Evolutionary conservation across 2,113 vertebrate species (phyloP).

Genomic region (Promerops cafer): DNA sequence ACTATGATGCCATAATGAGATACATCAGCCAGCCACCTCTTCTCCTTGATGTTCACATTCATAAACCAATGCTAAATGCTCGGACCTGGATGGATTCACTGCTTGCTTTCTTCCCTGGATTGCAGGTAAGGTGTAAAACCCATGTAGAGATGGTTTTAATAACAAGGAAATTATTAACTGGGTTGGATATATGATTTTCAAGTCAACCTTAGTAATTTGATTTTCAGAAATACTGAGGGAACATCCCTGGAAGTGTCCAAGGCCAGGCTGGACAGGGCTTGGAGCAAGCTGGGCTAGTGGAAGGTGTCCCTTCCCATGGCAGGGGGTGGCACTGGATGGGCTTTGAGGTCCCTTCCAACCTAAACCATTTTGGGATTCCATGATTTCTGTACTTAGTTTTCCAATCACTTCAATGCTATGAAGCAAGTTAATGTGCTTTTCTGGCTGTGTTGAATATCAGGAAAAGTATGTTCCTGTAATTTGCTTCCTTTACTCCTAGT

Average conservation of each 20-base stretch:
- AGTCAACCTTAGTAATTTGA: neutral
- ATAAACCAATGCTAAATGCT: constrained; percentile 96
- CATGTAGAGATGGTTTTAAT: neutral
- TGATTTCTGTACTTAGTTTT: neutral
- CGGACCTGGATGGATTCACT: constrained; percentile 98
- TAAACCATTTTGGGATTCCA: neutral
- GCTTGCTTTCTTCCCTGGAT: constrained; percentile 95
- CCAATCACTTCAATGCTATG: neutral
- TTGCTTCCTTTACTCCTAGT: neutral
- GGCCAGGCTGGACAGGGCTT: fast-evolving
- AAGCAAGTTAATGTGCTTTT: neutral
- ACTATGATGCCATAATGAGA: constrained; percentile 98
- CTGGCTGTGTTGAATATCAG: neutral
- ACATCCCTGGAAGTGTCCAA: neutral
- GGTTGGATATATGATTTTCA: neutral
- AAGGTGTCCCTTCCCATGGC: neutral
- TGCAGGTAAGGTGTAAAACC: constrained; percentile 80
- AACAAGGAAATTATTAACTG: neutral
- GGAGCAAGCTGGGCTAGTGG: fast-evolving
- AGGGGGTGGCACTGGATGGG: neutral
- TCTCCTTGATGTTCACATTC: constrained; percentile 95
- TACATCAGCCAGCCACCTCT: constrained; percentile 98
- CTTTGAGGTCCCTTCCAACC: neutral
- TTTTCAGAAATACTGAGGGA: neutral
- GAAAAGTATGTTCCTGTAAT: neutral